phyloP scores from a whole-genome alignment of 2,113 vertebrate genomes.

The Sialia sialis region DNA sequence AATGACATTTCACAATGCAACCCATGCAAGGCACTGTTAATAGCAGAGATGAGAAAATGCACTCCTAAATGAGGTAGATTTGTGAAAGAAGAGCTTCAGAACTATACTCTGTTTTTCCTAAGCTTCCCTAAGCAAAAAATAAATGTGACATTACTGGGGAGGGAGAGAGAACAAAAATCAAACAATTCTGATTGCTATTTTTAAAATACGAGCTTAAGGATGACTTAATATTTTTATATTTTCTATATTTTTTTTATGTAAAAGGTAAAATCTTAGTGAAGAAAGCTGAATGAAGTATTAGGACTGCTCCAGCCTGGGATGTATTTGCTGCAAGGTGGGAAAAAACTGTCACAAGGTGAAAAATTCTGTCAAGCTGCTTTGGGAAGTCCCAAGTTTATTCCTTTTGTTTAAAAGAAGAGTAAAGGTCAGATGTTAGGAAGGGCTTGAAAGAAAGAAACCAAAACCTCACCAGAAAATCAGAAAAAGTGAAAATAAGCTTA shows the following conservation, averaged over 20 bases:
- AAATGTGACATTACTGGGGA: background rate
- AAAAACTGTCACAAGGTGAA: background rate
- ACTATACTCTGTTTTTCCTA: background rate
- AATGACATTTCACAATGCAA: background rate
- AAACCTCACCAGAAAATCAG: accelerated
- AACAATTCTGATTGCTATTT: background rate
- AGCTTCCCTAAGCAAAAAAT: background rate
- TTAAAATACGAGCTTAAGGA: background rate
- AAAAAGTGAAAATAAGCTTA: background rate
- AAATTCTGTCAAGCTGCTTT: background rate
- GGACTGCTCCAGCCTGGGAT: background rate
- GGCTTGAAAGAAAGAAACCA: background rate
- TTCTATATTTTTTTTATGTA: background rate
- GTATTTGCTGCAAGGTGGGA: background rate
- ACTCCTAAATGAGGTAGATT: background rate
- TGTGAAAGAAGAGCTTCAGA: background rate
- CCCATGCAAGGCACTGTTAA: background rate
- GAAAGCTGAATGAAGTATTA: background rate
- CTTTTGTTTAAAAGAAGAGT: background rate
- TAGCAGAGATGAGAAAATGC: background rate
- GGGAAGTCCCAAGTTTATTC: background rate
- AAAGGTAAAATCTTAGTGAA: background rate
- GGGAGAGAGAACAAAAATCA: background rate
- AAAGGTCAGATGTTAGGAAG: background rate
- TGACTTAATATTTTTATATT: background rate